These are phyloP conservation scores for Oryzias curvinotus DNA, from an alignment of 2,113 vertebrate genomes.

Conservation along the genomic window DNA sequence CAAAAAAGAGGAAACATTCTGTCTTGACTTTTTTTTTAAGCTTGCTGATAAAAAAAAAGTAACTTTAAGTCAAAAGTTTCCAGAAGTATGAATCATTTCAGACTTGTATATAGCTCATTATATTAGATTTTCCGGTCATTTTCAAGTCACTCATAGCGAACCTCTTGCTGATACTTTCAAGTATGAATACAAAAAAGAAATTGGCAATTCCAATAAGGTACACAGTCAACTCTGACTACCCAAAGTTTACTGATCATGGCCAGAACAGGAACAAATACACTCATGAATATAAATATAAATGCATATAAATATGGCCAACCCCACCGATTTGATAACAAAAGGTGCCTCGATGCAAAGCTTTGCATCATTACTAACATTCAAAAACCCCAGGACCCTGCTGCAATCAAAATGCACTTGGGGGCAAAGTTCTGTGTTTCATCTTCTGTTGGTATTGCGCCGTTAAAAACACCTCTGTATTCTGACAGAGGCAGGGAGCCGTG, in stretches of 20 bases:
- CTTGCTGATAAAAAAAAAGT: too few species aligned
- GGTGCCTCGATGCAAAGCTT: slow-evolving; percentile 28
- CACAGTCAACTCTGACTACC: slow-evolving; percentile 22
- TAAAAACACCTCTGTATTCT: slow-evolving; percentile 53
- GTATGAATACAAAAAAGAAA: not conserved
- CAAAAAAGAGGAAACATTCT: too few species aligned
- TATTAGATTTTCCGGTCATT: too few species aligned
- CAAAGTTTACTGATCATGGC: slow-evolving; percentile 36
- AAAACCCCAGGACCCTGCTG: slow-evolving; percentile 36
- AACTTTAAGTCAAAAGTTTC: too few species aligned
- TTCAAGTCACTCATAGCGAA: too few species aligned
- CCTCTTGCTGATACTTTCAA: not conserved
- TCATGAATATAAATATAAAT: slow-evolving; percentile 55
- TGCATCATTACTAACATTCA: slow-evolving; percentile 19
- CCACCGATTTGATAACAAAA: slow-evolving; percentile 42
- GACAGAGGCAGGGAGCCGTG: slow-evolving; percentile 41
- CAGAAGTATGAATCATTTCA: too few species aligned
- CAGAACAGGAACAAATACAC: slow-evolving; percentile 53
- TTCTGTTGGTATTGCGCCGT: slow-evolving; percentile 31
- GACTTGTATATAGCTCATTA: too few species aligned
- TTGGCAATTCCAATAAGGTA: not conserved
- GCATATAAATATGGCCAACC: slow-evolving; percentile 42
- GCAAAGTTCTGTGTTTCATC: slow-evolving; percentile 38
- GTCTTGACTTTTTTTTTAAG: too few species aligned
- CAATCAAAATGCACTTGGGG: slow-evolving; percentile 59